These are phyloP conservation scores for Saguinus midas DNA, from an alignment of 2,113 vertebrate genomes.

Conservation along the genomic window DNA sequence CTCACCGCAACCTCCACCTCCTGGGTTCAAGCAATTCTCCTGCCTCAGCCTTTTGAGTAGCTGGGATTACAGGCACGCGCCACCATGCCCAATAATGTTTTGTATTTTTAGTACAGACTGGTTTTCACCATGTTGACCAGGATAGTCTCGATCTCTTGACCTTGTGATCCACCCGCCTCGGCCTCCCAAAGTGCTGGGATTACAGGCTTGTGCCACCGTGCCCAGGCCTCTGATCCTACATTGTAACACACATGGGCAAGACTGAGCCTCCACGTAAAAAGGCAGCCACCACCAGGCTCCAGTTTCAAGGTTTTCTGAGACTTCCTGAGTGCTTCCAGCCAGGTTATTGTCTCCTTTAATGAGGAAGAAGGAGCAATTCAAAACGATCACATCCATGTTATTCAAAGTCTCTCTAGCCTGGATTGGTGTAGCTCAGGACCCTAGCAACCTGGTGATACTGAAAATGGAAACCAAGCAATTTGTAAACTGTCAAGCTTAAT, in stretches of 20 bases:
- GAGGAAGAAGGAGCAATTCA: neutral
- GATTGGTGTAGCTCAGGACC: neutral
- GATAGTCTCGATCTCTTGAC: no score
- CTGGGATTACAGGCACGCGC: no score
- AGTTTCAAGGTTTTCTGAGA: neutral
- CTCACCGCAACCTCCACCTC: no score
- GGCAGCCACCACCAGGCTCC: rapidly evolving
- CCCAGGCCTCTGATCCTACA: neutral
- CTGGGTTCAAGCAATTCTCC: no score
- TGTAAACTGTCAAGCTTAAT: constrained; percentile 77
- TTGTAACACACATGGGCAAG: rapidly evolving
- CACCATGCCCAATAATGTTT: no score
- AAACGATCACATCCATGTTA: constrained; percentile 18
- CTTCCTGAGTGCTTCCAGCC: rapidly evolving
- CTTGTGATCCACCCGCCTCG: no score
- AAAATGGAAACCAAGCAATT: constrained; percentile 74
- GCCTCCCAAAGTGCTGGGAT: no score
- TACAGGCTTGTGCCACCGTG: no score
- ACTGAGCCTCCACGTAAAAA: rapidly evolving
- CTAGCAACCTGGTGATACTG: constrained; percentile 54
- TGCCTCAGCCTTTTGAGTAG: no score
- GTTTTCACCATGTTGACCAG: no score
- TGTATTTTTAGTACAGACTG: no score
- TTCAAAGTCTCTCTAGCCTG: constrained; percentile 48
- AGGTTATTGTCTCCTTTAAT: neutral